Percentiles rank a stretch among this genome's conserved stretches.
Evolutionary conservation across 2,113 vertebrate species (phyloP).

Genomic region (Machaerirhynchus nigripectus): DNA sequence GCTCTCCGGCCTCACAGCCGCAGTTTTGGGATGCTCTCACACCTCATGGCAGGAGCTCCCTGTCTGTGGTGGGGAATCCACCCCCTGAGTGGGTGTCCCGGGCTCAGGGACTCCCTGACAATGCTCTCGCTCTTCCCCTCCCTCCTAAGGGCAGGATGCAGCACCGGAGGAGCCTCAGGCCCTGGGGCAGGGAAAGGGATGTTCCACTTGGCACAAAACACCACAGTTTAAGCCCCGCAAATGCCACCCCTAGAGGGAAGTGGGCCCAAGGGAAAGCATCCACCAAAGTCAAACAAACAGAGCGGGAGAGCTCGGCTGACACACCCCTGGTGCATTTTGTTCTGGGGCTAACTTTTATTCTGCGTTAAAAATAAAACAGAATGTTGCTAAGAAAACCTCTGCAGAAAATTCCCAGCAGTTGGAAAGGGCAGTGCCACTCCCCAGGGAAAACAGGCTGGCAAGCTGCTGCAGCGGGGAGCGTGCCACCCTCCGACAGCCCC

Average conservation of each 20-base stretch:
- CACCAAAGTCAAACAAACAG: background rate
- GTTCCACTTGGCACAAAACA: background rate
- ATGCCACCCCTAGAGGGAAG: background rate
- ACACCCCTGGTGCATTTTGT: background rate
- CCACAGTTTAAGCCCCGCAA: accelerated
- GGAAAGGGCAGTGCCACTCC: background rate
- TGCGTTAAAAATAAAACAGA: background rate
- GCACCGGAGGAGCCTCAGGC: background rate
- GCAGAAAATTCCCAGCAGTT: slow-evolving; percentile 18
- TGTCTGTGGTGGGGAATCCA: background rate
- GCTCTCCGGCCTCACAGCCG: accelerated
- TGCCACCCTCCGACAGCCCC: background rate
- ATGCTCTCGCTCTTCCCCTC: accelerated
- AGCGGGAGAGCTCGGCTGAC: background rate
- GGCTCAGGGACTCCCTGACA: background rate
- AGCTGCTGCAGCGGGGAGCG: accelerated
- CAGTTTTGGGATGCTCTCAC: background rate
- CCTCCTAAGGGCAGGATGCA: background rate
- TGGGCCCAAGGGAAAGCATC: background rate
- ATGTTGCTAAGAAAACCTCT: background rate
- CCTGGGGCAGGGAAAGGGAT: background rate
- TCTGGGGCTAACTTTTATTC: background rate
- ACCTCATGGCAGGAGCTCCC: background rate
- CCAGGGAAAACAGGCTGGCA: background rate
- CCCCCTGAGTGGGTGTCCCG: accelerated